Evolutionary conservation across 1,140 invertebrate genomes (phyloP).

Genomic region (Pseudomyrmex concolor): DNA sequence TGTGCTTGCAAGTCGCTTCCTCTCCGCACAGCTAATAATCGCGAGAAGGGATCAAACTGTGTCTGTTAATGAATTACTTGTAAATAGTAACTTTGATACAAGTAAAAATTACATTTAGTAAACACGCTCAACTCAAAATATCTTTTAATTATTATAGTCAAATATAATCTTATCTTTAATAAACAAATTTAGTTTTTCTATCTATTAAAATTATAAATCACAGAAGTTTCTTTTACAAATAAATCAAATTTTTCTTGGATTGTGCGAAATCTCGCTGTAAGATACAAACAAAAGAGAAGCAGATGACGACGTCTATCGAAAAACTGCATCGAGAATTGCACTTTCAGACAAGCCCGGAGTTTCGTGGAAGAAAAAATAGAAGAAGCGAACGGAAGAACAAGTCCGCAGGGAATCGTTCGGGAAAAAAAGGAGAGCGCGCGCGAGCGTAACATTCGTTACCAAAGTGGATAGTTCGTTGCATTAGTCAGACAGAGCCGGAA

Average conservation of each 20-base stretch:
- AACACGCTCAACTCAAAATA: too few relatives aligned
- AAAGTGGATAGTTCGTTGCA: slow-evolving; percentile 63
- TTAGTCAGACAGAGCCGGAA: slow-evolving; percentile 57
- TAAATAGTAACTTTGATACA: slow-evolving; percentile 11
- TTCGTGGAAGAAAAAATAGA: slow-evolving; percentile 43
- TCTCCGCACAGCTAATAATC: slow-evolving; percentile 32
- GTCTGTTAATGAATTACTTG: slow-evolving; percentile 43
- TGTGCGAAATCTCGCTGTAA: not conserved
- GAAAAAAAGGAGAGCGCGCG: not conserved
- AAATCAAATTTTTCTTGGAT: slow-evolving; percentile 30
- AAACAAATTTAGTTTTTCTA: not conserved
- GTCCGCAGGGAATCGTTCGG: slow-evolving; percentile 32
- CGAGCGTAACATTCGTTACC: slow-evolving; percentile 31
- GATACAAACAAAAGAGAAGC: slow-evolving; percentile 22
- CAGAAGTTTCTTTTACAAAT: not conserved
- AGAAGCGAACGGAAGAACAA: slow-evolving; percentile 36
- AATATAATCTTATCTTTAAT: not conserved
- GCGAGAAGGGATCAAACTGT: slow-evolving; percentile 51
- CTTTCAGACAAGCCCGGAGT: slow-evolving; percentile 53
- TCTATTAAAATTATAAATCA: slow-evolving; percentile 25
- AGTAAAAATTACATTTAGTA: not conserved
- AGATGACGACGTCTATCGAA: slow-evolving; percentile 32
- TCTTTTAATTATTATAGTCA: not conserved
- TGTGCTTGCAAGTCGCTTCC: slow-evolving; percentile 24
- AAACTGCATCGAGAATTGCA: slow-evolving; percentile 64